A percentile compares a stretch with the other conserved stretches of the same genome.
Conservation (phyloP, 2,113 vertebrate genomes). For the Phrynocephalus versicolor region DNA sequence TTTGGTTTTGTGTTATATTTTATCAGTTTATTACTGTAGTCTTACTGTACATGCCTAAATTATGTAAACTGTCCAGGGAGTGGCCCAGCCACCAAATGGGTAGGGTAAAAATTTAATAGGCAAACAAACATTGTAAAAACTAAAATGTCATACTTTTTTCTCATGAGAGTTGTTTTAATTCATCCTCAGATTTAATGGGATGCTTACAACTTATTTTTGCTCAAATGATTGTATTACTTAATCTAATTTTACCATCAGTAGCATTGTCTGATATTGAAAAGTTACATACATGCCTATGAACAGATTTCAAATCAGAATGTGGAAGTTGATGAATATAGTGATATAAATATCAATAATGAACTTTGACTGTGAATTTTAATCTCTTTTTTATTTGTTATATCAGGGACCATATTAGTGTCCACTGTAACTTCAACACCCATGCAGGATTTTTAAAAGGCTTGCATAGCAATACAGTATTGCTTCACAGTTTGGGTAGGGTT, state of each 20-base stretch:
- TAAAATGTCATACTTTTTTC: background rate
- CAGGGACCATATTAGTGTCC: constrained; percentile 33
- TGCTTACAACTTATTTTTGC: background rate
- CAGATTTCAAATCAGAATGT: constrained; percentile 20
- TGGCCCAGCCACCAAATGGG: no score
- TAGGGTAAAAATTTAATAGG: no score
- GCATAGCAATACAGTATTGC: constrained; percentile 53
- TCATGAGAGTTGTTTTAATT: background rate
- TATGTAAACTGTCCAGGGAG: no score
- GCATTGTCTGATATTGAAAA: background rate
- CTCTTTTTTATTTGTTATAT: constrained; percentile 4
- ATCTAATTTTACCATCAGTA: constrained; percentile 1
- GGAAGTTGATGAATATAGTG: constrained; percentile 17
- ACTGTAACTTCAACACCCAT: constrained; percentile 50
- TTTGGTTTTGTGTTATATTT: no score
- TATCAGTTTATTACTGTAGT: no score
- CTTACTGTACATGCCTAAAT: no score
- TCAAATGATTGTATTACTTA: background rate
- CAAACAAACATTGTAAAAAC: background rate
- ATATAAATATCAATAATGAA: no score
- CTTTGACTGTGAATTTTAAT: background rate
- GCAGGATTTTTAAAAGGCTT: constrained; percentile 58
- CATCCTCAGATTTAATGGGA: background rate
- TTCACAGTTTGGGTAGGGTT: constrained; percentile 57
- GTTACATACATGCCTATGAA: background rate